Conservation (phyloP, 1,140 invertebrate species). For the Diorhabda elongata region DNA sequence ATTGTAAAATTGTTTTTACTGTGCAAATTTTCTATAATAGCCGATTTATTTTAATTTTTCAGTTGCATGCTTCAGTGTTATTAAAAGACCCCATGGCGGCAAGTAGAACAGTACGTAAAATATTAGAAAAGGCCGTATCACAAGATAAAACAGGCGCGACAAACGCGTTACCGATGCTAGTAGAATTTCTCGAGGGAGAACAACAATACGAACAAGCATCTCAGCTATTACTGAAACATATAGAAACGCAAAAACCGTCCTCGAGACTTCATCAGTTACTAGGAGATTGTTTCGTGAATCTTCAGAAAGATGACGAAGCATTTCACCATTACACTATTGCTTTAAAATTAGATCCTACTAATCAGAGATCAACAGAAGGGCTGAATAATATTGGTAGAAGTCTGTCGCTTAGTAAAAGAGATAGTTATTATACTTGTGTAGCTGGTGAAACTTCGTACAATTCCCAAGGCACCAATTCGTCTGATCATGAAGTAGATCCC, state of each 20-base stretch:
- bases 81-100: constrained; percentile 65
- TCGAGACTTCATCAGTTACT: constrained; percentile 67
- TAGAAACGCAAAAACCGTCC: constrained; percentile 56
- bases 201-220: constrained; percentile 57
- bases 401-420: constrained; percentile 50
- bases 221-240: constrained; percentile 58
- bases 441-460: constrained; percentile 36
- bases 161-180: constrained; percentile 65
- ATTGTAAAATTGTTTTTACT: neutral
- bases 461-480: constrained; percentile 35
- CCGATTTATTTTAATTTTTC: constrained; percentile 21
- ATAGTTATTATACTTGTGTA: constrained; percentile 53
- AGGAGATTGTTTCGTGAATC: constrained; percentile 56
- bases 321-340: constrained; percentile 68
- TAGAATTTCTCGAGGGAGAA: constrained; percentile 60
- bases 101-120: constrained; percentile 53
- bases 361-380: constrained; percentile 64
- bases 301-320: constrained; percentile 65
- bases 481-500: constrained; percentile 38
- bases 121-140: constrained; percentile 65
- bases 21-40: neutral
- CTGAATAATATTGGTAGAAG: constrained; percentile 62
- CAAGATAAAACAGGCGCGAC: constrained; percentile 59
- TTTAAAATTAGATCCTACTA: constrained; percentile 66
- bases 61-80: constrained; percentile 56